phyloP scores from a whole-genome alignment of 1,140 invertebrate species.

The Drosophila bocki region DNA sequence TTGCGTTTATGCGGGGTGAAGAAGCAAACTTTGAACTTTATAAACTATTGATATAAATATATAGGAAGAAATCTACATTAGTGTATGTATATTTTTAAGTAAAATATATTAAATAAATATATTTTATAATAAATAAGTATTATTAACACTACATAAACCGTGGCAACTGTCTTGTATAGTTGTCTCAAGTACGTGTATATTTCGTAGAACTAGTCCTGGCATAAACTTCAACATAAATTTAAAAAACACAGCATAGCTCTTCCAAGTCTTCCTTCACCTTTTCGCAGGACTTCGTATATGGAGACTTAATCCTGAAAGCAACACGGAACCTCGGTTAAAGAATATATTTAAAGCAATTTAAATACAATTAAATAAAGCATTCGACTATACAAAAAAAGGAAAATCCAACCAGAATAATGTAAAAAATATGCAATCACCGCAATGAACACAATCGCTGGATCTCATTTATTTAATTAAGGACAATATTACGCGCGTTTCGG shows the following conservation, averaged over 20 bases:
- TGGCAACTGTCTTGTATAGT: not conserved
- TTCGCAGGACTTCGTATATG: conserved; percentile 1
- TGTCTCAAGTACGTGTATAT: conserved; percentile 1
- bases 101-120: not conserved
- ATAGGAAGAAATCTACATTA: not conserved
- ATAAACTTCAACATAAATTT: conserved; percentile 24
- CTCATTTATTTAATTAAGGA: conserved; percentile 82
- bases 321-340: conserved; percentile 9
- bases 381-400: conserved; percentile 9
- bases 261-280: conserved; percentile 1
- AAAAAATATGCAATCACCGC: conserved; percentile 57
- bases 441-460: conserved; percentile 66
- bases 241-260: not conserved
- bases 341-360: conserved; percentile 57
- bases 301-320: conserved; percentile 20
- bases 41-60: not conserved
- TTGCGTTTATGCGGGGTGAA: conserved; percentile 36
- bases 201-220: not conserved
- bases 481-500: conserved; percentile 68
- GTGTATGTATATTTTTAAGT: too few species aligned
- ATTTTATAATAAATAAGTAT: not conserved
- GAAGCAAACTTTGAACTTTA: not conserved
- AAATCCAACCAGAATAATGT: conserved; percentile 32
- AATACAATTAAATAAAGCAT: conserved; percentile 53
- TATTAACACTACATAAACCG: not conserved